Evolutionary conservation across 2,888 invertebrate genomes (phyloP).

Genomic region (Didymodactylos carnosus): DNA sequence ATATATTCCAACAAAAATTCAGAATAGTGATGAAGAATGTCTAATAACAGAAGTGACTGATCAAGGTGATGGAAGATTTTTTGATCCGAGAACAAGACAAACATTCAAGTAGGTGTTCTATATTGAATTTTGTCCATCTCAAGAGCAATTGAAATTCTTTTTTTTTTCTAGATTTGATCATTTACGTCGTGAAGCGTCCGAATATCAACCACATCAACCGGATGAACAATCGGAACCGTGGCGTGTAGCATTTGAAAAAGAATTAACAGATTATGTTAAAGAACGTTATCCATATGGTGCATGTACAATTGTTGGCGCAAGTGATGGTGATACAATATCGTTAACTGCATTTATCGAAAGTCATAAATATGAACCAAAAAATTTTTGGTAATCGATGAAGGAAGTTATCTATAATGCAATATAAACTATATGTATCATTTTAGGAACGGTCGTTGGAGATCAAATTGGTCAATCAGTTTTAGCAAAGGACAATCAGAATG

Average conservation of each 20-base stretch:
- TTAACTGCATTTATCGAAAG: slow-evolving; percentile 89
- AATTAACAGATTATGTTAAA: slow-evolving; percentile 68
- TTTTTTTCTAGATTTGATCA: slow-evolving; percentile 14
- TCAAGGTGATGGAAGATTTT: slow-evolving; percentile 73
- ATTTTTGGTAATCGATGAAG: slow-evolving; percentile 39
- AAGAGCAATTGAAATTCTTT: neutral
- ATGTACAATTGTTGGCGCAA: slow-evolving; percentile 41
- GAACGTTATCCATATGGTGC: slow-evolving; percentile 85
- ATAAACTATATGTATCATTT: no score
- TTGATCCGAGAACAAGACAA: slow-evolving; percentile 78
- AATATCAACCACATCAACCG: slow-evolving; percentile 24
- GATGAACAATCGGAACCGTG: slow-evolving; percentile 57
- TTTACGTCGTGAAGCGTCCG: slow-evolving; percentile 23
- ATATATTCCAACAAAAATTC: slow-evolving; percentile 83
- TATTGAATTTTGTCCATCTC: no score
- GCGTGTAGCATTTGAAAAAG: slow-evolving; percentile 69
- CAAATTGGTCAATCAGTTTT: slow-evolving; percentile 12
- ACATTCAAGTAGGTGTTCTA: slow-evolving; percentile 46
- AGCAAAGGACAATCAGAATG: neutral
- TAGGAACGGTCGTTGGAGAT: slow-evolving; percentile 14
- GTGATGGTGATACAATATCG: slow-evolving; percentile 43
- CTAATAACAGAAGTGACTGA: slow-evolving; percentile 94
- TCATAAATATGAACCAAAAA: slow-evolving; percentile 91
- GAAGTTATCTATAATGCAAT: neutral
- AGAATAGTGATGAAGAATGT: slow-evolving; percentile 54